Evolutionary conservation across 2,888 invertebrate species (phyloP), one percentile per base, ranked within the genome.

Genomic region (Lithophane ornitopus): DNA sequence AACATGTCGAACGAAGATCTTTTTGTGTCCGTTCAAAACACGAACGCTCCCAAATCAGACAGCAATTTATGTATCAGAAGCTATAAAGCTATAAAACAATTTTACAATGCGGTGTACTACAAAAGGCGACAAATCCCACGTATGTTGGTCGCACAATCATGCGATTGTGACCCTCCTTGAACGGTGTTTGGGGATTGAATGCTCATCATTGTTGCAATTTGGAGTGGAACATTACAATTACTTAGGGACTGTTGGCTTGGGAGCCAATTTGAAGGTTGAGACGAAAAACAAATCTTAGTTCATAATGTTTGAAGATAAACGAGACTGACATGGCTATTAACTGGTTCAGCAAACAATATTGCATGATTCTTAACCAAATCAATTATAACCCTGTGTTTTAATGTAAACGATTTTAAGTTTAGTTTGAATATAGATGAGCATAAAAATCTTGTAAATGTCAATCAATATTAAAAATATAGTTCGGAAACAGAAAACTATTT

Each of bases 51-150:
- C 69, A 80, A 89, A 89, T 88, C 84, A 80, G 83, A 83, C 72
- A 74, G 77, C 89, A 90, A 91, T 92, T 91, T 88, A 86, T 84
- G 74, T 85, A 90, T 89, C 81, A 87, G 71, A 76, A 81, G 78
- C 72, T 68, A 78, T 82, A 85, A 77, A 77, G 72, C 70, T 62
- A 86, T 80, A 87, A 90, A 89, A 90, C 90, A 92, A 91, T 89
- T 92, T 89, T 78, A 66, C 68, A 87, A 86, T 80, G 86, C 92
- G 91, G 92, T 89, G 71, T 79, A 82, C 85, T 87, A 90, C 88
- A 90, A 91, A 90, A 88, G 88, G 74, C 75, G 80, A 84, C 79
- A 72, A 74, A 74, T 86, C 86, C 79, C 83, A 88, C 86, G 85
- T 81, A 85, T 85, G 84, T 86, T 81, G 81, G 58, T 77, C 76